These are phyloP conservation scores for Agrilus planipennis DNA, from an alignment of 1,140 invertebrate genomes.

Conservation along the genomic window DNA sequence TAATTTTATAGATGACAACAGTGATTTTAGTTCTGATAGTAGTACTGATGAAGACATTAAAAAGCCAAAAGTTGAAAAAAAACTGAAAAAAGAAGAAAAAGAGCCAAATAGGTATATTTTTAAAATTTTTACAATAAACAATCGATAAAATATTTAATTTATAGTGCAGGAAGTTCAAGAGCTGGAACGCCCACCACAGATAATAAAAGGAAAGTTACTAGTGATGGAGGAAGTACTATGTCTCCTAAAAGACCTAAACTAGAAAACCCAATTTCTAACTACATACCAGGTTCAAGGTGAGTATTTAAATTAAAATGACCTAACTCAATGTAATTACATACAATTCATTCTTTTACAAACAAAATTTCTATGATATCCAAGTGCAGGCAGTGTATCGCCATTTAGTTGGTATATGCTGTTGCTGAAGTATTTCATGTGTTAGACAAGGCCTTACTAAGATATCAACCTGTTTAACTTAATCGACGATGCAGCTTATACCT, in stretches of 20 bases:
- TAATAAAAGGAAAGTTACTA: slow-evolving; percentile 27
- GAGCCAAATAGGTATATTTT: slow-evolving; percentile 20
- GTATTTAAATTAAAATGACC: too few species aligned
- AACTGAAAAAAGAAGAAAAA: slow-evolving; percentile 38
- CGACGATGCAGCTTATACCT: too few species aligned
- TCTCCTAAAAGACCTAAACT: slow-evolving; percentile 50
- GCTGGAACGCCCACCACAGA: slow-evolving; percentile 47
- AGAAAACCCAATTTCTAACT: slow-evolving; percentile 35
- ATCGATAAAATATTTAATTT: neutral
- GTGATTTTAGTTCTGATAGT: slow-evolving; percentile 63
- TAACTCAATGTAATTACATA: too few species aligned
- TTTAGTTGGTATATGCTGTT: too few species aligned
- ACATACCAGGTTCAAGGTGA: slow-evolving; percentile 37
- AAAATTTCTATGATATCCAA: too few species aligned
- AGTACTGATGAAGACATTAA: slow-evolving; percentile 55
- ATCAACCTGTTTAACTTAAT: too few species aligned
- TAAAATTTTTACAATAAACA: neutral
- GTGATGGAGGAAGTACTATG: slow-evolving; percentile 24
- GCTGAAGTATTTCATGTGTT: too few species aligned
- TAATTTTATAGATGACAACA: slow-evolving; percentile 44
- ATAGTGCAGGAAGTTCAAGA: slow-evolving; percentile 47
- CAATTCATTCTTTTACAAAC: too few species aligned
- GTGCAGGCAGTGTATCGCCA: too few species aligned
- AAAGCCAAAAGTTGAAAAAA: slow-evolving; percentile 33
- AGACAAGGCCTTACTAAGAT: too few species aligned